A percentile compares a stretch with the other conserved stretches of the same genome.
Evolutionary conservation across 2,113 vertebrate genomes (phyloP).

Genomic region (Cyanoramphus novaezelandiae): DNA sequence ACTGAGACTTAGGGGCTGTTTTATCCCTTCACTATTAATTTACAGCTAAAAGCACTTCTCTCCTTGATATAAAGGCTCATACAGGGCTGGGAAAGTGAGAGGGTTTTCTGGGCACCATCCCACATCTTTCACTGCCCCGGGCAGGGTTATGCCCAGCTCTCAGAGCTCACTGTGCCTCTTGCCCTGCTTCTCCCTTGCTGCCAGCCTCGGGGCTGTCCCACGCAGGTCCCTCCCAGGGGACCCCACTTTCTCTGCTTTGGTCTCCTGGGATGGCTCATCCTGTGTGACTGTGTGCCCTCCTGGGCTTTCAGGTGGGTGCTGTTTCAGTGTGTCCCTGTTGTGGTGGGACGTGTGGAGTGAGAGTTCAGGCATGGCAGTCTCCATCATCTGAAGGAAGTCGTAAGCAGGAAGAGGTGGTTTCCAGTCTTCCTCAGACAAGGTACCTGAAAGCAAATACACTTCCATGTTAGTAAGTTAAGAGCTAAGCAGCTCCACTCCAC

Average conservation of each 20-base stretch:
- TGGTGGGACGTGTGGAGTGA: neutral
- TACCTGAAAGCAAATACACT: constrained; percentile 64
- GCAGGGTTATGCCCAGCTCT: neutral
- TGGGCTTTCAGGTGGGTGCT: neutral
- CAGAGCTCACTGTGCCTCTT: constrained; percentile 58
- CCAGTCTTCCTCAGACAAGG: constrained; percentile 82
- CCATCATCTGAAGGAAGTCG: constrained; percentile 89
- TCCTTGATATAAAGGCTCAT: neutral
- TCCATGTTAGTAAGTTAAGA: neutral
- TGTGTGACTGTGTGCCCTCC: neutral
- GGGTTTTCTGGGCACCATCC: neutral
- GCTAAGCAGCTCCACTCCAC: neutral
- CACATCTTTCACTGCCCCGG: accelerated
- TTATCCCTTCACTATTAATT: neutral
- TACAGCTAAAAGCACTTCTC: neutral
- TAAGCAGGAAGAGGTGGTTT: constrained; percentile 83
- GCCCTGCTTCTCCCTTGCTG: constrained; percentile 23
- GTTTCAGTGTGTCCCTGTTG: neutral
- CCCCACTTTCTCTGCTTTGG: neutral
- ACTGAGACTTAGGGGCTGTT: neutral
- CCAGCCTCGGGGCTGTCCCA: constrained; percentile 40
- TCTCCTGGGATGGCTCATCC: neutral
- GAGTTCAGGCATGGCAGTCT: constrained; percentile 58
- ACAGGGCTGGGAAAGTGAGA: neutral
- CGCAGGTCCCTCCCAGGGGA: constrained; percentile 33